Base-by-base conservation (phyloP, 2,888 invertebrate genomes). In the Pyrrhosoma nymphula region DNA sequence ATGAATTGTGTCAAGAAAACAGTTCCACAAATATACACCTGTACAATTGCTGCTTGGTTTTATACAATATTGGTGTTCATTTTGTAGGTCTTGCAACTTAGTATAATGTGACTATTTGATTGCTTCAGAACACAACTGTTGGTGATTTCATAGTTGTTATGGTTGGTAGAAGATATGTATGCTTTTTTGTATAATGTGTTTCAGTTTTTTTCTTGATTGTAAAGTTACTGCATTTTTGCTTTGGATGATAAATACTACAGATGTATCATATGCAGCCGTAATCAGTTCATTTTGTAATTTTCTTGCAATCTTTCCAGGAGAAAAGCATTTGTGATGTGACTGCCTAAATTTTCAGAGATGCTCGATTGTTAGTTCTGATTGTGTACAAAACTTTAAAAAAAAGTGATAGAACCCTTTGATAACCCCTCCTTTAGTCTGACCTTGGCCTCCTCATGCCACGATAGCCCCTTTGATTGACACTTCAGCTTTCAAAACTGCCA, bases 11-110 rank as follows among this genome's bases (percentile, higher is more conserved):
- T 39, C 60, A 69, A 47, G 23, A 75, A n/a, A 47, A 93, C 69
- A 69, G 93, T 93, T 93, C 69, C 39, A 69, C 69, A 93, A 69
- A 47, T 75, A 69, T 93, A 60, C 63, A 63, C 47, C 93, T 93
- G 47, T 93, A 93, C 93, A 93, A 55, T 69, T 63, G 47, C 93
- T 93, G 69, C 93, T 75, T 89, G 93, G 47, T 93, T 93, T 69
- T 93, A 69, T 69, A 69, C 69, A 69, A 75, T 55, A 47, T 93
- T 93, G 93, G 93, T 93, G 93, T 93, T 93, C 35, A 56, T 93
- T 93, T 93, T 93, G 69, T 93, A 69, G 93, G 63, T 69, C 69
- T 93, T 93, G 90, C 93, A 55, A 93, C 69, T 93, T 93, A 93
- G 69, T 69, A 75, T 69, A 69, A 93, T 93, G 75, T 93, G 93